Percentiles rank a stretch among this genome's conserved stretches.
These are phyloP conservation scores for Scaptomyza polygonia DNA, from an alignment of 2,888 invertebrate species.

Conservation along the genomic window DNA sequence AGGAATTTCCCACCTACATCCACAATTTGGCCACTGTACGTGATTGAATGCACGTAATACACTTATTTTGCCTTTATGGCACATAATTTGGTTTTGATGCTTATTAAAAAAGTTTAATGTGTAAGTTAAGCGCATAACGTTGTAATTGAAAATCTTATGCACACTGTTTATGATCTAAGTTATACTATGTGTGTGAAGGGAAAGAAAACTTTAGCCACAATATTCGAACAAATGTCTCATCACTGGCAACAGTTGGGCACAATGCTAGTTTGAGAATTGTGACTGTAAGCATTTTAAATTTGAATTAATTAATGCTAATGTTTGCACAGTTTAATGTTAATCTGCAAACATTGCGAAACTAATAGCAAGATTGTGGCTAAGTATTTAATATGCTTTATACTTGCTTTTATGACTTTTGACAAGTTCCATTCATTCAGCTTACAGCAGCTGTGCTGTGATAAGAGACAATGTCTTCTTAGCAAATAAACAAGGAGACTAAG, in stretches of 20 bases:
- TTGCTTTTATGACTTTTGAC: too few relatives aligned
- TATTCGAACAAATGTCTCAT: slow-evolving; percentile 35
- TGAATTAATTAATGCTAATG: slow-evolving; percentile 36
- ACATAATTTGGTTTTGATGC: slow-evolving; percentile 42
- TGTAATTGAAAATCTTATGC: slow-evolving; percentile 33
- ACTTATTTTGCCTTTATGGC: slow-evolving; percentile 47
- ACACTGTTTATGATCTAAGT: background rate
- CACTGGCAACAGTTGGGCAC: slow-evolving; percentile 25
- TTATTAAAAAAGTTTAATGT: slow-evolving; percentile 44
- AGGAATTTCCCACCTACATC: background rate
- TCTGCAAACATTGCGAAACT: slow-evolving; percentile 1
- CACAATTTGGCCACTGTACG: background rate
- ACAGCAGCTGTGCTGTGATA: slow-evolving; percentile 16
- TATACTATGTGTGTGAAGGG: slow-evolving; percentile 2
- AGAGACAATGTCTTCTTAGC: too few relatives aligned
- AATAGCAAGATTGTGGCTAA: background rate
- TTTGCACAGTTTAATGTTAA: background rate
- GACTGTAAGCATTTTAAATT: slow-evolving; percentile 3
- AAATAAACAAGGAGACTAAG: slow-evolving; percentile 7
- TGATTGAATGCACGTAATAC: slow-evolving; percentile 51
- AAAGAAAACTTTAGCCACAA: slow-evolving; percentile 35
- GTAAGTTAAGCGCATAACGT: slow-evolving; percentile 6
- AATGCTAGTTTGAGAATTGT: slow-evolving; percentile 19
- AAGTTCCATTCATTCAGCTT: background rate
- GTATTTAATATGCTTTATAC: too few relatives aligned